phyloP scores from a whole-genome alignment of 2,797 vertebrate genomes.

The Halcyon badia region DNA sequence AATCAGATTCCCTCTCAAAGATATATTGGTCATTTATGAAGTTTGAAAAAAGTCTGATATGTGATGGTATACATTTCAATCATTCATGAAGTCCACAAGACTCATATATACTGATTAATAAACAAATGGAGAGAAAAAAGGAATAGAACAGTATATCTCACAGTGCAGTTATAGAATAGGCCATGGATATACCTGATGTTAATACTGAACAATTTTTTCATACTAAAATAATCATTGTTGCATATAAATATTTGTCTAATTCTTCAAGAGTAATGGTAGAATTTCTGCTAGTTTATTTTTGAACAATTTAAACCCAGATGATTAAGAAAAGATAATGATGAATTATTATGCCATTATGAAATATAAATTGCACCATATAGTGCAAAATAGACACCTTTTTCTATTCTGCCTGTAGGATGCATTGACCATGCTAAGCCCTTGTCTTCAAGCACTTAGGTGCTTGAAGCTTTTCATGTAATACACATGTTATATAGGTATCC shows the following conservation, averaged over 20 bases:
- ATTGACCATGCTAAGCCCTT: neutral
- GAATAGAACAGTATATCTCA: neutral
- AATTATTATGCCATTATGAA: neutral
- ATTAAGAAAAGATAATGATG: neutral
- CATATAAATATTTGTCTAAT: neutral
- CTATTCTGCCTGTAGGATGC: neutral
- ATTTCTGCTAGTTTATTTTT: neutral
- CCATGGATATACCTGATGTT: neutral
- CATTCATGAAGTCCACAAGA: neutral
- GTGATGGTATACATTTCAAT: conserved; percentile 22
- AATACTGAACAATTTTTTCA: neutral
- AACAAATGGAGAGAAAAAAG: neutral
- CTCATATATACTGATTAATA: neutral
- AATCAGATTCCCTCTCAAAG: conserved; percentile 69
- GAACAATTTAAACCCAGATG: neutral
- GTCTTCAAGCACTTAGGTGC: neutral
- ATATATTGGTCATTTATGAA: conserved; percentile 69
- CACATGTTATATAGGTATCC: accelerated
- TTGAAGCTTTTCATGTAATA: neutral
- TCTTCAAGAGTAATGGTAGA: neutral
- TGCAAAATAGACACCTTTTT: neutral
- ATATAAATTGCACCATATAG: neutral
- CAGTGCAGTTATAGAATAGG: neutral
- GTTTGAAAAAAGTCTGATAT: conserved; percentile 48
- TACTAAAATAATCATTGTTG: neutral